These are phyloP conservation scores for Brachirus orientalis DNA, from an alignment of 2,113 vertebrate species.

Conservation along the genomic window DNA sequence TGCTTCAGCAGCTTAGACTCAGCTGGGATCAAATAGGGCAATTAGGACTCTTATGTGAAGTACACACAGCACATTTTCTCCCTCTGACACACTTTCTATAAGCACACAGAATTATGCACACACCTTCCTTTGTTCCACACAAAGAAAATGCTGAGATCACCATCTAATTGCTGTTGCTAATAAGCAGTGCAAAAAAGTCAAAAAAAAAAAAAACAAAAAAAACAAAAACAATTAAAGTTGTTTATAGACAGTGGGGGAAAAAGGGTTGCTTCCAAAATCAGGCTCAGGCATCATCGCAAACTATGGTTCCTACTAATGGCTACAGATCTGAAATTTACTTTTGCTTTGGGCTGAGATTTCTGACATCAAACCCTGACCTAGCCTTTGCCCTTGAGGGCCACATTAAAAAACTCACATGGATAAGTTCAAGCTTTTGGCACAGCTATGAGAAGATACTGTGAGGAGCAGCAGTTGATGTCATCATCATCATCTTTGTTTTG, in stretches of 20 bases:
- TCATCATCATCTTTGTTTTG: slow-evolving; percentile 10
- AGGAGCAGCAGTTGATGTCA: slow-evolving; percentile 21
- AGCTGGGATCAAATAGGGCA: slow-evolving; percentile 42
- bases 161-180: slow-evolving; percentile 25
- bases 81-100: slow-evolving; percentile 10
- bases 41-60: slow-evolving; percentile 26
- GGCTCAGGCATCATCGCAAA: slow-evolving; percentile 5
- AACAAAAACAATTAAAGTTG: slow-evolving; percentile 18
- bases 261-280: slow-evolving; percentile 4
- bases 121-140: slow-evolving; percentile 4
- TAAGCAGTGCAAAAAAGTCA: slow-evolving; percentile 33
- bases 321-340: slow-evolving; percentile 24
- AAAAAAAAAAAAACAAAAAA: no score
- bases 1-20: slow-evolving; percentile 33
- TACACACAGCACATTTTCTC: not conserved
- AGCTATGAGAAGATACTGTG: slow-evolving; percentile 8
- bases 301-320: slow-evolving; percentile 24
- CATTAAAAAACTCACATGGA: slow-evolving; percentile 23
- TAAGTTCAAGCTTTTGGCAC: slow-evolving; percentile 17
- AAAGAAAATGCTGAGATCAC: slow-evolving; percentile 14
- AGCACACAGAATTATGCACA: slow-evolving; percentile 23
- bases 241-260: slow-evolving; percentile 37
- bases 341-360: slow-evolving; percentile 46
- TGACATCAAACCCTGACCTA: slow-evolving; percentile 27
- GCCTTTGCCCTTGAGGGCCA: slow-evolving; percentile 8